A percentile compares a stretch with the other conserved stretches of the same genome.
These are phyloP conservation scores for Aplysina aerophoba DNA, from an alignment of 37 sponge, comb jelly and placozoan genomes.

Conservation along the genomic window DNA sequence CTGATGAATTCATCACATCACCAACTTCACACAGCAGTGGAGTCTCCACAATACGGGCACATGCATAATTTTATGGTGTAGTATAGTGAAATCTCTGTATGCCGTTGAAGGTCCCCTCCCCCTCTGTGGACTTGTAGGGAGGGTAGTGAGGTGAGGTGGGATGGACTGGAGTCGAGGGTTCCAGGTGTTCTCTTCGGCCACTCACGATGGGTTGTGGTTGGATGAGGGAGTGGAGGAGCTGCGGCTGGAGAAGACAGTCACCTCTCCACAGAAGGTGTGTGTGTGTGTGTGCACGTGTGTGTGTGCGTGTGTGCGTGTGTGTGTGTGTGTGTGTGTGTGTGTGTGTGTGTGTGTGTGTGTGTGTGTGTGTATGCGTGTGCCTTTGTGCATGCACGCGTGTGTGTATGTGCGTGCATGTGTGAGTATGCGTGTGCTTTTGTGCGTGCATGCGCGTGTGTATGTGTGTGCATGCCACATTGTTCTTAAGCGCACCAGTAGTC, in stretches of 20 bases:
- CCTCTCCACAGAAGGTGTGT: constrained; percentile 18
- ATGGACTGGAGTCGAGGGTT: constrained; percentile 13
- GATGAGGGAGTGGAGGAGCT: constrained; percentile 25
- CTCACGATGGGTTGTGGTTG: constrained; percentile 7
- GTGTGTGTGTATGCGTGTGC: constrained; percentile 32
- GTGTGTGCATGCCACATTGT: constrained; percentile 2
- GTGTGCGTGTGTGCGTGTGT: too few relatives aligned
- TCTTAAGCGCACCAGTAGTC: too few relatives aligned
- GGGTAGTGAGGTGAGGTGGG: background rate
- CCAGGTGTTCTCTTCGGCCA: background rate
- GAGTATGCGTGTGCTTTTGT: constrained; percentile 32
- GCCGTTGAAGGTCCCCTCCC: too few relatives aligned
- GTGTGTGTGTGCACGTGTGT: too few relatives aligned
- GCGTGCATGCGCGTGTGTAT: constrained; percentile 15
- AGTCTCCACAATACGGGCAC: too few relatives aligned
- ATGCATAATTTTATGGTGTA: too few relatives aligned
- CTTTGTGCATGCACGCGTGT: constrained; percentile 39
- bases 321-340: too few relatives aligned
- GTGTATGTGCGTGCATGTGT: constrained; percentile 40
- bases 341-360: too few relatives aligned
- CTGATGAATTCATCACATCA: too few relatives aligned
- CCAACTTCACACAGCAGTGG: too few relatives aligned
- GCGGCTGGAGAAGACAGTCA: constrained; percentile 10
- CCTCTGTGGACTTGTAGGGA: too few relatives aligned
- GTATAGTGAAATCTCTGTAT: too few relatives aligned